Evolutionary conservation across 2,888 invertebrate genomes (phyloP), one percentile per base, ranked within the genome.

Genomic region (Drosophila austrosaltans): DNA sequence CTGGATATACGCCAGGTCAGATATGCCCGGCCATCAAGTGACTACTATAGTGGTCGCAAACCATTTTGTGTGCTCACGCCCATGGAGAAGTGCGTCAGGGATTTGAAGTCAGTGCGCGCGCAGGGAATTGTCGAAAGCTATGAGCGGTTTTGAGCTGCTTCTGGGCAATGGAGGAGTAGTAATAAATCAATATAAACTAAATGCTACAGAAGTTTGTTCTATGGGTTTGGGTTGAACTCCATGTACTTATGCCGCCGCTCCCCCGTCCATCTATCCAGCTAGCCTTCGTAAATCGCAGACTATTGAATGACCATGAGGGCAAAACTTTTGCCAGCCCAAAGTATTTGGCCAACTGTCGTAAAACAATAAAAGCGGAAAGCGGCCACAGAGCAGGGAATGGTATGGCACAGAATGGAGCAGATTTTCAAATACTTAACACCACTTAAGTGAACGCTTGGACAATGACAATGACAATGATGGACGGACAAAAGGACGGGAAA

Each of bases 21-120:
- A 20, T 91, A 90, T 63, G 72, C 87, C 4, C 79, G 84, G 0
- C 42, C 77, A 4, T 65, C 66, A 5, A 91, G 83, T 63, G 83
- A 77, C 40, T 91, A 89, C 60, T 91, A 78, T 61, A 85, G 77
- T 16, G 92, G 91, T 0, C 66, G 77, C 28, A 89, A 87, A 39
- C 89, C 92, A 2, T 75, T 91, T 20, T 92, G 92, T 63, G 85
- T 92, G 3, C 82, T 91, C n/a, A 91, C 91, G 39, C 77, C 86
- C 1, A 76, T 82, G 20, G 77, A 82, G 1, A 59, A 59, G 28
- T 92, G 92, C 76, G 78, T 91, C 3, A 81, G 87, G 62, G 69
- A 91, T 53, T 68, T 90, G 25, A 58, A 74, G 48, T 70, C 85
- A 20, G 87, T 88, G 7, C 77, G 75, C 42, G 72, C 85, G 61